Percentiles rank a stretch among this genome's conserved stretches.
Evolutionary conservation across 2,888 invertebrate genomes (phyloP).

Genomic region (Prenolepis imparis): DNA sequence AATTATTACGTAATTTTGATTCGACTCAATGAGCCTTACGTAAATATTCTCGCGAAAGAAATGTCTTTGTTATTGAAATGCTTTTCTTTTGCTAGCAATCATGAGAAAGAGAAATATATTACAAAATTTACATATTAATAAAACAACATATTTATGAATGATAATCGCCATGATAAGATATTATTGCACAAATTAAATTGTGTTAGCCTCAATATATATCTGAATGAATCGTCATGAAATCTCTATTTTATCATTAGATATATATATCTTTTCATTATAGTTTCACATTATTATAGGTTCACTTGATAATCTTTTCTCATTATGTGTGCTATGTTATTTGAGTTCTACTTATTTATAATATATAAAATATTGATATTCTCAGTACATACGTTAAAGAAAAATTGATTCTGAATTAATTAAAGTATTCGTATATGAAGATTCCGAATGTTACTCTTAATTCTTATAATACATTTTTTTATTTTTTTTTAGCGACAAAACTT

Average conservation of each 20-base stretch:
- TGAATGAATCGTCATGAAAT: not conserved
- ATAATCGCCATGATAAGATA: not conserved
- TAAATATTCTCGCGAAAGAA: not conserved
- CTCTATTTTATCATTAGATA: not conserved
- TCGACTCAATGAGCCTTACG: conserved; percentile 15
- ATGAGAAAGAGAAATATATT: not conserved
- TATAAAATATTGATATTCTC: not conserved
- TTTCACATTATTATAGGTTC: not conserved
- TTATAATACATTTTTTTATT: not conserved
- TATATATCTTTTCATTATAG: not conserved
- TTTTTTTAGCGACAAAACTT: not conserved
- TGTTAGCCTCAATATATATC: not conserved
- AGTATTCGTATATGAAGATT: not conserved
- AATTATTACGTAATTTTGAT: conserved; percentile 25
- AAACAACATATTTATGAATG: not conserved
- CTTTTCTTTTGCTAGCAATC: not conserved
- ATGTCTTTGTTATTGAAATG: conserved; percentile 1
- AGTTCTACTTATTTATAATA: not conserved
- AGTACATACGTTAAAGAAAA: not conserved
- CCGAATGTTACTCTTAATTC: not conserved
- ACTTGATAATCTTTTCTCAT: too few relatives aligned
- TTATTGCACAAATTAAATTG: not conserved
- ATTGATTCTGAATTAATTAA: not conserved
- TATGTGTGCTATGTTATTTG: not conserved
- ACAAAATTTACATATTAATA: not conserved